phyloP scores from a whole-genome alignment of 2,797 vertebrate genomes.

The Dicrostonyx torquatus region DNA sequence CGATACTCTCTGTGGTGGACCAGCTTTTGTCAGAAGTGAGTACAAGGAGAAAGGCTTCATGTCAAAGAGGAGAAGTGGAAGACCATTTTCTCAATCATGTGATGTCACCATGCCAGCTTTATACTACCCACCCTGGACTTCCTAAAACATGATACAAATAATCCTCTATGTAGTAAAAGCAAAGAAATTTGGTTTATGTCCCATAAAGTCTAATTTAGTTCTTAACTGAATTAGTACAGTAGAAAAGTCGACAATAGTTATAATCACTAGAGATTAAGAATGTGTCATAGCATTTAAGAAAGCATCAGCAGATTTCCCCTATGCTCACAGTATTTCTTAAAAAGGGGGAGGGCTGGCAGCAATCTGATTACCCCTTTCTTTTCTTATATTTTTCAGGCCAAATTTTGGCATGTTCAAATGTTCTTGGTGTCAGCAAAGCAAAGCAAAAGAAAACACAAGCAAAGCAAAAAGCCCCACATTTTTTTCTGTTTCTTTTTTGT shows the following conservation, averaged over 20 bases:
- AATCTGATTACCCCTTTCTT: neutral
- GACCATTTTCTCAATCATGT: neutral
- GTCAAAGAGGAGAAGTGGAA: neutral
- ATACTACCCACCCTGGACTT: neutral
- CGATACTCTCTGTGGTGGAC: neutral
- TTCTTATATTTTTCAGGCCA: neutral
- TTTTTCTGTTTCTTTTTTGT: too few relatives aligned
- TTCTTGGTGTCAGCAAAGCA: neutral
- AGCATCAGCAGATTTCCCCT: neutral
- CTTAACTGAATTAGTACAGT: slow-evolving; percentile 30
- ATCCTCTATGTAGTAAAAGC: slow-evolving; percentile 17
- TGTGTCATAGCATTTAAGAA: slow-evolving; percentile 6
- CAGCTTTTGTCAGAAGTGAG: neutral
- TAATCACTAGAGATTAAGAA: slow-evolving; percentile 4
- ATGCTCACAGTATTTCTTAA: neutral
- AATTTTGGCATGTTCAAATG: neutral
- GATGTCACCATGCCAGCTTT: neutral
- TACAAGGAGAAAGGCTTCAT: neutral
- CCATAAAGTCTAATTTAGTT: slow-evolving; percentile 42
- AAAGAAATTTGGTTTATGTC: slow-evolving; percentile 10
- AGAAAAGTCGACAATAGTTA: slow-evolving; percentile 24
- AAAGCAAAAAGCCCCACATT: neutral
- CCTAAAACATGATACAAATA: slow-evolving; percentile 29
- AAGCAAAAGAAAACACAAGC: neutral
- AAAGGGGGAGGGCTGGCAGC: neutral